Evolutionary conservation across 1,140 invertebrate genomes (phyloP), one percentile per base, ranked within the genome.

Genomic region (Harpegnathos saltator): DNA sequence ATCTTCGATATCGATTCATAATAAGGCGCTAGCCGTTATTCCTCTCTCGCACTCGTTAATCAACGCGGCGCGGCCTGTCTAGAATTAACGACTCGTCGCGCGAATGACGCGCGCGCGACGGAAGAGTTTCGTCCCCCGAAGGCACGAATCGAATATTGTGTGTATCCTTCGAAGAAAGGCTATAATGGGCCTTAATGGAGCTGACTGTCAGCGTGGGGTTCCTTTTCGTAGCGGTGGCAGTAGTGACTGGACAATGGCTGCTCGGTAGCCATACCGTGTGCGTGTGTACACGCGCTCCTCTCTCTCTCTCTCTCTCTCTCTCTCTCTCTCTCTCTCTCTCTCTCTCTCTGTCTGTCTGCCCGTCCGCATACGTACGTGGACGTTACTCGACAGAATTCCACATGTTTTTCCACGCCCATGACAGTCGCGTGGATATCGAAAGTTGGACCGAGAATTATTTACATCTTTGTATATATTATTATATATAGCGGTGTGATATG

Each of bases 201-300:
- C 82, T 83, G 85, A 87, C 89, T 85, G 87, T 88, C 89, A 85
- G 74, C 74, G 33, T 52, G 50, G 75, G 81, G 85, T 87, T 83
- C 82, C 81, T 81, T 80, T 73, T 82, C 54, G 81, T 78, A 63
- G 61, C 82, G 78, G 83, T 81, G 66, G 87, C 74, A 73, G 62
- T 69, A 72, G 77, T 78, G 63, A 58, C 77, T 58, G 80, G 84
- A 83, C 84, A 86, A 89, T 85, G 88, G 74, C 83, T 58, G 65
- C 68, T 87, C 86, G 89, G 89, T 92, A 92, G 91, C 89, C 91
- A 88, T 89, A 82, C 83, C 83, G 85, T 83, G 86, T 81, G 77
- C 80, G 68, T 48, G 56, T 77, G 66, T 71, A 68, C 66, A 26
- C 74, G 56, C 26, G 75, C 38, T 9, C 11, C 38, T 44, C 4